phyloP scores from a whole-genome alignment of 2,888 invertebrate genomes.

The Apamea sordens region DNA sequence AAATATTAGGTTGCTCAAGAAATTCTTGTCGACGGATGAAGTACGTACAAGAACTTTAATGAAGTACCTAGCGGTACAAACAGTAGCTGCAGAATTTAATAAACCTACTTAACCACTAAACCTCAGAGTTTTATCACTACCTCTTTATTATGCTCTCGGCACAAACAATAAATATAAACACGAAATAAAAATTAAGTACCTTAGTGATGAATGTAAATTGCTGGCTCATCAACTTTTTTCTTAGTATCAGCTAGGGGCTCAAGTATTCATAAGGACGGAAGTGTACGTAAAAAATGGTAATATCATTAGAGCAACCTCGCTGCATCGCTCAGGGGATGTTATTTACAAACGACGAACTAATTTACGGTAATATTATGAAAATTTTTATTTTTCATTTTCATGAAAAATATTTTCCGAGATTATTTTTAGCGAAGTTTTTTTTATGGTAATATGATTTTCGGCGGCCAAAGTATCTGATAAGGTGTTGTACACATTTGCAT shows the following conservation, averaged over 20 bases:
- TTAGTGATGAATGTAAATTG: constrained; percentile 81
- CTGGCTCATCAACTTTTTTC: constrained; percentile 78
- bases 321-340: constrained; percentile 70
- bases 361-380: constrained; percentile 58
- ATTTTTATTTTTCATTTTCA: constrained; percentile 38
- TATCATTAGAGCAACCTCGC: constrained; percentile 76
- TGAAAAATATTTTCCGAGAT: constrained; percentile 30
- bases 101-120: constrained; percentile 23
- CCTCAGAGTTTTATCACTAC: constrained; percentile 18
- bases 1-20: constrained; percentile 27
- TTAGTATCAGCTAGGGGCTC: constrained; percentile 74
- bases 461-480: constrained; percentile 34
- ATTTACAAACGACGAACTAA: constrained; percentile 63
- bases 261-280: constrained; percentile 84
- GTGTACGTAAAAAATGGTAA: constrained; percentile 80
- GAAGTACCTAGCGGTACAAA: neutral
- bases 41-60: constrained; percentile 1
- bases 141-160: constrained; percentile 20
- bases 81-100: constrained; percentile 13
- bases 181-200: constrained; percentile 61
- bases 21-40: neutral
- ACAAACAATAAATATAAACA: constrained; percentile 36
- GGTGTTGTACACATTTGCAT: constrained; percentile 41
- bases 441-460: neutral
- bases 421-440: constrained; percentile 2